Conservation (phyloP, 1,140 invertebrate species). For the Neodiprion lecontei region DNA sequence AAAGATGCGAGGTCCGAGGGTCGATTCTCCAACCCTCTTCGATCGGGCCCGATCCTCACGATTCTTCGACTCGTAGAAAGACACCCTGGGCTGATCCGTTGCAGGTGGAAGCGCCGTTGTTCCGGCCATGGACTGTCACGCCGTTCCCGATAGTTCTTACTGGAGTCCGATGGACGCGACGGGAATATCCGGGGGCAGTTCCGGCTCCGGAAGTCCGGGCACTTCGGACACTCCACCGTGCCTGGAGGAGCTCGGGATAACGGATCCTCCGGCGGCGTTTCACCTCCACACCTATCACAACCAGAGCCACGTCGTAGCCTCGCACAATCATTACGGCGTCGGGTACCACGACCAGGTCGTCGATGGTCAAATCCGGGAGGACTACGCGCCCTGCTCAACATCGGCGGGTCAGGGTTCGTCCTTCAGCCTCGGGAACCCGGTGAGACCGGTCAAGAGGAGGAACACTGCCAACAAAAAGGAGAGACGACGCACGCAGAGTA, state of each 20-base stretch:
- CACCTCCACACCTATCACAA: background rate
- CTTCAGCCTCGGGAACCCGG: background rate
- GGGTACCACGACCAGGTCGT: background rate
- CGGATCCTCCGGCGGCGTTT: background rate
- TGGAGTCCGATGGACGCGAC: constrained; percentile 9
- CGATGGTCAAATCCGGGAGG: background rate
- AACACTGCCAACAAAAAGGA: constrained; percentile 95
- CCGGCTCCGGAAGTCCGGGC: background rate
- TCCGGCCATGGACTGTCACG: background rate
- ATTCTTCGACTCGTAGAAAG: background rate
- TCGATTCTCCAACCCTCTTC: too few species aligned
- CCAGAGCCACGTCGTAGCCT: background rate
- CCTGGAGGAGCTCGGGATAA: constrained; percentile 9
- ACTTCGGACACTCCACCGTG: background rate
- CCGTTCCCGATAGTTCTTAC: background rate
- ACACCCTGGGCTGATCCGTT: background rate
- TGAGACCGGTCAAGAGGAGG: constrained; percentile 65
- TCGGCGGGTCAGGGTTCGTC: background rate
- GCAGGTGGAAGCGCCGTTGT: background rate
- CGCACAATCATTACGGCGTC: background rate
- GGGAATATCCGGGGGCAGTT: background rate
- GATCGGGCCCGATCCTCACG: too few species aligned
- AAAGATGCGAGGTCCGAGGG: too few species aligned
- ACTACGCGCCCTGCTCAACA: background rate
- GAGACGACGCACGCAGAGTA: constrained; percentile 87